phyloP scores from a whole-genome alignment of 2,888 invertebrate genomes.

The Notocelia uddmanniana region DNA sequence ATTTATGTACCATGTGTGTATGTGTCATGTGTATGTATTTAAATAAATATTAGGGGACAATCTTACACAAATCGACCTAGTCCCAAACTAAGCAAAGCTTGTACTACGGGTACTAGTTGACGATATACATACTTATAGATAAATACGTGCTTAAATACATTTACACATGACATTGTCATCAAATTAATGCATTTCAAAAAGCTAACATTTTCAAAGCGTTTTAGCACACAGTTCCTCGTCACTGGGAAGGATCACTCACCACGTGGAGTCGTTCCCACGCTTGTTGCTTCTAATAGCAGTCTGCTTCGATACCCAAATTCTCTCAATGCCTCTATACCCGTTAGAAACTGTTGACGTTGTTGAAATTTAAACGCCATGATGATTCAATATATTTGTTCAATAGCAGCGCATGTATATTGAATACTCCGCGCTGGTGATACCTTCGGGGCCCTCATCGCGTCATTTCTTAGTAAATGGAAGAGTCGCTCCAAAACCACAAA shows the following conservation, averaged over 20 bases:
- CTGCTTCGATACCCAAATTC: conserved; percentile 15
- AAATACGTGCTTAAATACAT: too few relatives aligned
- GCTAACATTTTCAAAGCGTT: not conserved
- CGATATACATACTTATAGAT: too few relatives aligned
- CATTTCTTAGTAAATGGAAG: too few relatives aligned
- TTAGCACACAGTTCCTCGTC: conserved; percentile 22
- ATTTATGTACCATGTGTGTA: too few relatives aligned
- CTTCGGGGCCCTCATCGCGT: too few relatives aligned
- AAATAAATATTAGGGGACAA: too few relatives aligned
- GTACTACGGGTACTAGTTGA: too few relatives aligned
- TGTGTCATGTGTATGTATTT: too few relatives aligned
- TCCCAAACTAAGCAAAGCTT: too few relatives aligned
- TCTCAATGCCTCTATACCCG: not conserved
- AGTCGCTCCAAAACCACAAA: too few relatives aligned
- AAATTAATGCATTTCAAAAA: not conserved
- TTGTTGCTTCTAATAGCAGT: conserved; percentile 34
- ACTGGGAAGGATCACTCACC: conserved; percentile 27
- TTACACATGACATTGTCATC: too few relatives aligned
- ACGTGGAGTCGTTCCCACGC: conserved; percentile 27
- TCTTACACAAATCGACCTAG: too few relatives aligned
- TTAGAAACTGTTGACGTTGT: conserved; percentile 11
- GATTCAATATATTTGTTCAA: conserved; percentile 9
- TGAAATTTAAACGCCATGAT: conserved; percentile 10
- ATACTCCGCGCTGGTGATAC: not conserved
- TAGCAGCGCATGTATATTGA: not conserved